Percentiles rank a stretch among this genome's conserved stretches.
Evolutionary conservation across 2,797 vertebrate genomes (phyloP).

Genomic region (Gymnodraco acuticeps): DNA sequence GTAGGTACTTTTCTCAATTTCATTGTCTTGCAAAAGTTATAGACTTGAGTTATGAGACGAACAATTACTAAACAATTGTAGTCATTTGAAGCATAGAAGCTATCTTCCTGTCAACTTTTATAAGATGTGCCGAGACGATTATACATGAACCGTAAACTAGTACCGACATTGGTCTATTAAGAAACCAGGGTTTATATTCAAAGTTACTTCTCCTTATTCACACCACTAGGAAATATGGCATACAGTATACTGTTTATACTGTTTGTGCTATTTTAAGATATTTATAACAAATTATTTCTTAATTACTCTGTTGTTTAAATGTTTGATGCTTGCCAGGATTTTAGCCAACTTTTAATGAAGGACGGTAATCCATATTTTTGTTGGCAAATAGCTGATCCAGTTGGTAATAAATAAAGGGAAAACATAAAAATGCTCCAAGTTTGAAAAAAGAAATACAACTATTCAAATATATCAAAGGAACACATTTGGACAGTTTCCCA

Average conservation of each 20-base stretch:
- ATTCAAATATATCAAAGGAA: constrained; percentile 11
- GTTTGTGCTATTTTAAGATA: background rate
- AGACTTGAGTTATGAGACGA: constrained; percentile 1
- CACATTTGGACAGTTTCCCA: constrained; percentile 8
- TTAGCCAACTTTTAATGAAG: constrained; percentile 33
- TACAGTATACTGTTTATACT: background rate
- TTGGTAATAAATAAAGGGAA: constrained; percentile 50
- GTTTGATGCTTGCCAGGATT: constrained; percentile 30
- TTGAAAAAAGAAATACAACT: constrained; percentile 20
- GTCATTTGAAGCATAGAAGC: constrained; percentile 26
- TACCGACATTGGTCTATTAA: background rate
- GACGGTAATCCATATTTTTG: constrained; percentile 34
- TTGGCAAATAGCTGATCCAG: constrained; percentile 42
- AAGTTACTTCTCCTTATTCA: background rate
- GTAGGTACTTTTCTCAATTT: constrained; percentile 42
- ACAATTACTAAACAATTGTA: constrained; percentile 19
- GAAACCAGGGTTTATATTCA: constrained; percentile 11
- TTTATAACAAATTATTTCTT: background rate
- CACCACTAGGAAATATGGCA: background rate
- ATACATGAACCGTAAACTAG: constrained; percentile 18
- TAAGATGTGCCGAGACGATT: constrained; percentile 23
- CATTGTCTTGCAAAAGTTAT: constrained; percentile 22
- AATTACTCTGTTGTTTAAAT: constrained; percentile 1
- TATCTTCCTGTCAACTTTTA: constrained; percentile 12
- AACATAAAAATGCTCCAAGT: constrained; percentile 29